These are phyloP conservation scores for Phortica magna DNA, from an alignment of 2,888 invertebrate genomes.

Conservation along the genomic window DNA sequence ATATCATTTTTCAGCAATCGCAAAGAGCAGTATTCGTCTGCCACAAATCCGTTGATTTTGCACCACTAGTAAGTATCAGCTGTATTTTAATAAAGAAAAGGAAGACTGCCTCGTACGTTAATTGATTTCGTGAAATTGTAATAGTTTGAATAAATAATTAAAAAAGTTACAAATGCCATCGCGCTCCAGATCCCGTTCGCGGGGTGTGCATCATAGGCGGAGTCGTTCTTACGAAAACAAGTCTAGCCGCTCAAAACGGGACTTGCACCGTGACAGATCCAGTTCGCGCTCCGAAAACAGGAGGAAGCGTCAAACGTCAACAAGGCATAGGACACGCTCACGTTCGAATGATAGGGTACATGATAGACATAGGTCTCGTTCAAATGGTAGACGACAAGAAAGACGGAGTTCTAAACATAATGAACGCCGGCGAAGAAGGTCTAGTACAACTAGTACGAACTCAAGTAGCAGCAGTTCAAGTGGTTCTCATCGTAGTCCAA, in stretches of 20 bases:
- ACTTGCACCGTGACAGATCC: not conserved
- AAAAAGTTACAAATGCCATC: slow-evolving; percentile 36
- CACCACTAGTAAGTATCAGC: not conserved
- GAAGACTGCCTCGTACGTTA: not conserved
- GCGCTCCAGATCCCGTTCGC: slow-evolving; percentile 42
- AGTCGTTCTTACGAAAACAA: not conserved
- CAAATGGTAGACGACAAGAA: slow-evolving; percentile 34
- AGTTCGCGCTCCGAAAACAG: slow-evolving; percentile 35
- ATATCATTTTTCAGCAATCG: not conserved
- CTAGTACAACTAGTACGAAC: slow-evolving; percentile 44
- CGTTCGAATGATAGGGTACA: not conserved
- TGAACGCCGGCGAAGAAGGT: slow-evolving; percentile 1
- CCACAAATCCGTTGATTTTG: not conserved
- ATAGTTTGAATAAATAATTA: not conserved
- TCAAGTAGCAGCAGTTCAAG: slow-evolving; percentile 22
- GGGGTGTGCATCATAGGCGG: slow-evolving; percentile 30
- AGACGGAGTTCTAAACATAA: slow-evolving; percentile 27
- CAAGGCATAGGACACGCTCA: slow-evolving; percentile 12
- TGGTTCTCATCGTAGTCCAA: slow-evolving; percentile 42
- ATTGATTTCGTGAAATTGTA: not conserved
- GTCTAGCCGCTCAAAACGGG: not conserved
- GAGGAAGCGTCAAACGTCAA: slow-evolving; percentile 41
- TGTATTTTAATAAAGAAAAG: not conserved
- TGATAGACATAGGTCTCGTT: not conserved
- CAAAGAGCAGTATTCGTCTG: not conserved